Percentiles rank a stretch among this genome's conserved stretches.
phyloP scores from a whole-genome alignment of 1,140 invertebrate genomes.

The Galendromus occidentalis region DNA sequence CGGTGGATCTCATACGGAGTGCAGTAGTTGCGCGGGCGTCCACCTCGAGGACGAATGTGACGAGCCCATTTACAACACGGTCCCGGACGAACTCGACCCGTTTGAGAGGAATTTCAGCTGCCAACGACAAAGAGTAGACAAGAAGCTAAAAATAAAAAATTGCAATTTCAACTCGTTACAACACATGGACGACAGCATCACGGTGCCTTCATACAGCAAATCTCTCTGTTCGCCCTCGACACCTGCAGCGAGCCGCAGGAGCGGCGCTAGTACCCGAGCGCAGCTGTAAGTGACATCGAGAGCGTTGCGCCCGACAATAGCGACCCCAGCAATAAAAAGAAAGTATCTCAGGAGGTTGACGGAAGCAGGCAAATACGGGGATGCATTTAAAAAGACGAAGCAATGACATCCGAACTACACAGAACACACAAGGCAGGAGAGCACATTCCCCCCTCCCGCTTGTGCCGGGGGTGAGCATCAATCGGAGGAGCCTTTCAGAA shows the following conservation, averaged over 20 bases:
- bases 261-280: not conserved
- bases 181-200: slow-evolving; percentile 9
- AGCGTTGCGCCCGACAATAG: too few species aligned
- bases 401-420: too few species aligned
- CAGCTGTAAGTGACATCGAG: not conserved
- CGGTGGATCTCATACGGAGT: slow-evolving; percentile 1
- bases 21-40: not conserved
- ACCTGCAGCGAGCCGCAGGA: not conserved
- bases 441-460: too few species aligned
- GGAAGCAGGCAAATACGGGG: too few species aligned
- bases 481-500: too few species aligned
- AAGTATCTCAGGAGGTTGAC: too few species aligned
- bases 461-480: too few species aligned
- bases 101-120: not conserved
- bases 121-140: not conserved
- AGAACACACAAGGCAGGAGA: too few species aligned
- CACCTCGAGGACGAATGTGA: not conserved
- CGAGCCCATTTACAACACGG: slow-evolving; percentile 3
- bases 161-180: slow-evolving; percentile 9
- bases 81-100: not conserved
- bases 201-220: not conserved
- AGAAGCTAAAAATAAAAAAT: not conserved
- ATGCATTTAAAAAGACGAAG: too few species aligned
- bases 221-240: not conserved
- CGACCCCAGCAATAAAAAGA: too few species aligned